A percentile compares a stretch with the other conserved stretches of the same genome.
These are phyloP conservation scores for Beris chalybata DNA, from an alignment of 2,888 invertebrate species.

Conservation along the genomic window DNA sequence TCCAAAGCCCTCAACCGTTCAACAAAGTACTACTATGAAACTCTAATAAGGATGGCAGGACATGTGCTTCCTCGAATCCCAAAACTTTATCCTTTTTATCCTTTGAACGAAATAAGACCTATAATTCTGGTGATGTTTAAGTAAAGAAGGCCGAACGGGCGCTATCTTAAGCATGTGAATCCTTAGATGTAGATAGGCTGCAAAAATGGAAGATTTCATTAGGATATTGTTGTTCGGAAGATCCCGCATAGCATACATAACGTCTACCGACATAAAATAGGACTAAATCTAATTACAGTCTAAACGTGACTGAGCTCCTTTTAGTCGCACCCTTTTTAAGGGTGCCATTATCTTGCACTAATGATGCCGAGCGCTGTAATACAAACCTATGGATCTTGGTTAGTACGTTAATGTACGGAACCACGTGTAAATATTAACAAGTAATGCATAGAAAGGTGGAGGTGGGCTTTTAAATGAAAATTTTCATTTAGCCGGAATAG, in stretches of 20 bases:
- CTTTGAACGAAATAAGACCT: slow-evolving; percentile 5
- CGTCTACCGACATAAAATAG: slow-evolving; percentile 11
- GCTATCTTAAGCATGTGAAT: slow-evolving; percentile 19
- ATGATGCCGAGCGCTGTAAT: slow-evolving; percentile 31
- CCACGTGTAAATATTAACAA: slow-evolving; percentile 26
- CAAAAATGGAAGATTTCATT: not conserved
- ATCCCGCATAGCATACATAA: not conserved
- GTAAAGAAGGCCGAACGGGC: not conserved
- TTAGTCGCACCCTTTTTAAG: slow-evolving; percentile 36
- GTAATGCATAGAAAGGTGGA: not conserved
- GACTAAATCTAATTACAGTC: slow-evolving; percentile 24
- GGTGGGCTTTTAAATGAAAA: slow-evolving; percentile 10
- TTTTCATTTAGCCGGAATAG: slow-evolving; percentile 6
- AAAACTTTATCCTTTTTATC: slow-evolving; percentile 7
- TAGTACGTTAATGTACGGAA: not conserved
- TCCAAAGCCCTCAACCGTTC: slow-evolving; percentile 13
- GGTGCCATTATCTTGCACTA: slow-evolving; percentile 34
- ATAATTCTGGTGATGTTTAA: slow-evolving; percentile 15
- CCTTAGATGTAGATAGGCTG: slow-evolving; percentile 19
- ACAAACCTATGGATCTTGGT: slow-evolving; percentile 12
- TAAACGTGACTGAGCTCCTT: slow-evolving; percentile 33
- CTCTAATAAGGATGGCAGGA: slow-evolving; percentile 11
- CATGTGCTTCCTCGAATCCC: slow-evolving; percentile 17
- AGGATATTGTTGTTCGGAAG: not conserved
- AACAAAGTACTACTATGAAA: slow-evolving; percentile 22